Conservation (phyloP, 2,888 invertebrate genomes). For the Iselma pallidipennis region DNA sequence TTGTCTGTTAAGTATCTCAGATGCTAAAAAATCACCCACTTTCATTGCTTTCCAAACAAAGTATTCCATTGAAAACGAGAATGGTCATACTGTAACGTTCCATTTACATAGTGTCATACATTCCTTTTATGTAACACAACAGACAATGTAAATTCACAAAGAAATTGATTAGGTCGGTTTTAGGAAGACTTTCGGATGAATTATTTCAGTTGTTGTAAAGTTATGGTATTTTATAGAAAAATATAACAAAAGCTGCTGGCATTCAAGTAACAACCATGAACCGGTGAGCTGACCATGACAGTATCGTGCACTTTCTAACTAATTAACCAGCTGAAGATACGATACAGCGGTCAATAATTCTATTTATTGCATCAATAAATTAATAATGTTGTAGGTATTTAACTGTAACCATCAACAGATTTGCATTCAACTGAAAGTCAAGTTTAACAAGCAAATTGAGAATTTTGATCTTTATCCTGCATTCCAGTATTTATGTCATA, state of each 20-base stretch:
- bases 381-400: slow-evolving; percentile 2
- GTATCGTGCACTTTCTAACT: slow-evolving; percentile 5
- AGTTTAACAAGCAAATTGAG: neutral
- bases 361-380: slow-evolving; percentile 6
- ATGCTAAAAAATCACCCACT: slow-evolving; percentile 7
- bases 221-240: no score
- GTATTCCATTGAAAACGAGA: neutral
- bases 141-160: neutral
- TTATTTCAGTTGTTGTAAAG: no score
- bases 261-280: no score
- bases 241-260: no score
- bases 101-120: neutral
- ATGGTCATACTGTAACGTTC: neutral
- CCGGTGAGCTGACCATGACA: slow-evolving; percentile 8
- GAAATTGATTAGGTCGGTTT: no score
- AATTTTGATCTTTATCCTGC: neutral
- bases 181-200: no score
- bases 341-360: slow-evolving; percentile 1
- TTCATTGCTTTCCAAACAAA: slow-evolving; percentile 8
- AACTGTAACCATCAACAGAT: neutral
- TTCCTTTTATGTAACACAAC: neutral
- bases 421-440: neutral
- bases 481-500: no score
- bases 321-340: slow-evolving; percentile 11
- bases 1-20: no score